A percentile compares a stretch with the other conserved stretches of the same genome.
These are phyloP conservation scores for Rhipidura dahli DNA, from an alignment of 2,113 vertebrate species.

Conservation along the genomic window DNA sequence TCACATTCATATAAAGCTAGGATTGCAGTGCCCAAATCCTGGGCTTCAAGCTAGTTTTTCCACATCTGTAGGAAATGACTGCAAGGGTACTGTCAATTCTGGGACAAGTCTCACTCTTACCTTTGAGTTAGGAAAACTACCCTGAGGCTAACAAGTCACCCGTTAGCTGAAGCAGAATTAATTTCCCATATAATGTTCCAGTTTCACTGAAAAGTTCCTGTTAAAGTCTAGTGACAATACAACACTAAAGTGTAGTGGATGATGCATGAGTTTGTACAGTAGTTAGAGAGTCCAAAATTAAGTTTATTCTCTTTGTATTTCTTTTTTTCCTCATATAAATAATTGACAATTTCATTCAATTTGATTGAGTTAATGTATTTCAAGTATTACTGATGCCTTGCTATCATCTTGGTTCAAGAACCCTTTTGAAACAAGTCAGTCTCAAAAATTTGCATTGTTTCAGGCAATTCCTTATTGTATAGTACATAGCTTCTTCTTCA, in stretches of 20 bases:
- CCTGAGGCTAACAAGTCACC: neutral
- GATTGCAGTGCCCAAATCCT: neutral
- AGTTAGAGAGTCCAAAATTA: neutral
- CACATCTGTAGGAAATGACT: neutral
- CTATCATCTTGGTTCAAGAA: neutral
- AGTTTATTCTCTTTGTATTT: neutral
- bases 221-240: neutral
- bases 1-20: neutral
- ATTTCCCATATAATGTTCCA: neutral
- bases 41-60: neutral
- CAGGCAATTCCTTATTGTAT: neutral
- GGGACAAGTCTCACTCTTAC: neutral
- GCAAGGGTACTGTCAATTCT: neutral
- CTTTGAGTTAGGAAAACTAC: neutral
- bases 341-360: neutral
- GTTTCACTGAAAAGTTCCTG: neutral
- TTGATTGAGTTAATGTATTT: neutral
- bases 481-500: neutral
- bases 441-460: neutral
- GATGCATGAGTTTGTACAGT: neutral
- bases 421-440: neutral
- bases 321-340: neutral
- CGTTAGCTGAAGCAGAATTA: neutral
- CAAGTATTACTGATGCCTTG: rapidly evolving
- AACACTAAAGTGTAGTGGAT: neutral